Conservation (phyloP, 2,888 invertebrate genomes). For the Trilocha varians region DNA sequence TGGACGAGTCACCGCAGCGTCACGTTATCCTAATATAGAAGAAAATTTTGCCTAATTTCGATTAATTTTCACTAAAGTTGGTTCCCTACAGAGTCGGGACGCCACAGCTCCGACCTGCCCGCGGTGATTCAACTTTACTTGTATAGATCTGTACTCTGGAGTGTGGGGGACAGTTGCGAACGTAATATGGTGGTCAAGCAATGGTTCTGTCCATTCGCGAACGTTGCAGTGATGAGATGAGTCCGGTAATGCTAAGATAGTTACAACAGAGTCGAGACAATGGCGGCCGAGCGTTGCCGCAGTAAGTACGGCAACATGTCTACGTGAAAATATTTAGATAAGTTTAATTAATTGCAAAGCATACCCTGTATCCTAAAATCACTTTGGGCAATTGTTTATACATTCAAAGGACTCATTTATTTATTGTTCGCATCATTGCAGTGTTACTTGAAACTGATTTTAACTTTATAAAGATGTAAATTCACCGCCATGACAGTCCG, state of each 20-base stretch:
- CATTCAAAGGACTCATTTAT: conserved; percentile 65
- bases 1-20: conserved; percentile 6
- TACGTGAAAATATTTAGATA: conserved; percentile 73
- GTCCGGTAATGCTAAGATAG: conserved; percentile 48
- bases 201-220: conserved; percentile 27
- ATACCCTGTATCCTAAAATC: conserved; percentile 95
- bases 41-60: not conserved
- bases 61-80: conserved; percentile 10
- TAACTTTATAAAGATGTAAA: conserved; percentile 63
- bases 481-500: conserved; percentile 51
- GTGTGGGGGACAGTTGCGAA: conserved; percentile 8
- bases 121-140: conserved; percentile 30
- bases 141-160: conserved; percentile 29
- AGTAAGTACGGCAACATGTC: conserved; percentile 54
- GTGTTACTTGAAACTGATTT: conserved; percentile 50
- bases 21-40: conserved; percentile 7
- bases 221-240: conserved; percentile 33
- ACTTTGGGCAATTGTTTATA: conserved; percentile 77
- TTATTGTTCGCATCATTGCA: conserved; percentile 63
- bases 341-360: conserved; percentile 92
- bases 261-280: conserved; percentile 48
- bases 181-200: conserved; percentile 39
- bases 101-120: conserved; percentile 15
- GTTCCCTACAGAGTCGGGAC: conserved; percentile 9
- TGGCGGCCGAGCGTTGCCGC: too few relatives aligned